Evolutionary conservation across 2,113 vertebrate species (phyloP).

Genomic region (Pterocles orientalis): DNA sequence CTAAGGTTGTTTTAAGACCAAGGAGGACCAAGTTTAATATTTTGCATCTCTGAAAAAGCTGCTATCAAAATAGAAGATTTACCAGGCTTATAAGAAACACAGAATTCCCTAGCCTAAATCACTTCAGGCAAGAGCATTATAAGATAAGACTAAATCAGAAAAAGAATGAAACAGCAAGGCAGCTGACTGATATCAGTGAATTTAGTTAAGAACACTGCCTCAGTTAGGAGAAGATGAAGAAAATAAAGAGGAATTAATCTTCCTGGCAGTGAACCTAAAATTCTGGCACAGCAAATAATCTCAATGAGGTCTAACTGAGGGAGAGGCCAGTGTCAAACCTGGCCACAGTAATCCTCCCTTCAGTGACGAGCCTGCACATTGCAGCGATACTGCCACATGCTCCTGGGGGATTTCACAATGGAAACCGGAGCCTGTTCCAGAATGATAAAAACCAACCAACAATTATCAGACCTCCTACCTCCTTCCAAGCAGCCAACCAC

Average conservation of each 20-base stretch:
- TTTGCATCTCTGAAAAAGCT: not conserved
- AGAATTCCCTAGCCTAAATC: slow-evolving; percentile 39
- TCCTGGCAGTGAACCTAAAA: slow-evolving; percentile 39
- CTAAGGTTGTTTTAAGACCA: not conserved
- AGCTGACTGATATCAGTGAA: slow-evolving; percentile 18
- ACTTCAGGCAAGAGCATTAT: slow-evolving; percentile 37
- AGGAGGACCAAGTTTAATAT: slow-evolving; percentile 1
- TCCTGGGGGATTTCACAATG: not conserved
- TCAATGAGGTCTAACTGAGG: not conserved
- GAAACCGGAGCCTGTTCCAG: not conserved
- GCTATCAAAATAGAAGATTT: slow-evolving; percentile 43
- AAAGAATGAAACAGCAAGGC: slow-evolving; percentile 31
- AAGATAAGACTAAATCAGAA: slow-evolving; percentile 42
- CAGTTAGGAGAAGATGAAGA: slow-evolving; percentile 36
- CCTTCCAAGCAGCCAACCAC: not conserved
- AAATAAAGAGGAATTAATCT: slow-evolving; percentile 52
- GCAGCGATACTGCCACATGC: fast-evolving
- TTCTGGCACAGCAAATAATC: slow-evolving; percentile 36
- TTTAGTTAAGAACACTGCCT: slow-evolving; percentile 18
- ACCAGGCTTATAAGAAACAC: slow-evolving; percentile 22
- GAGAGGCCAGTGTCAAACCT: not conserved
- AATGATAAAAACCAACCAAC: not conserved
- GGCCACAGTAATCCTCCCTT: not conserved
- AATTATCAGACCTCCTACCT: not conserved
- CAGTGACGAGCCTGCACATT: not conserved